These are phyloP conservation scores for Drosophila santomea DNA, from an alignment of 1,140 invertebrate genomes.

Conservation along the genomic window DNA sequence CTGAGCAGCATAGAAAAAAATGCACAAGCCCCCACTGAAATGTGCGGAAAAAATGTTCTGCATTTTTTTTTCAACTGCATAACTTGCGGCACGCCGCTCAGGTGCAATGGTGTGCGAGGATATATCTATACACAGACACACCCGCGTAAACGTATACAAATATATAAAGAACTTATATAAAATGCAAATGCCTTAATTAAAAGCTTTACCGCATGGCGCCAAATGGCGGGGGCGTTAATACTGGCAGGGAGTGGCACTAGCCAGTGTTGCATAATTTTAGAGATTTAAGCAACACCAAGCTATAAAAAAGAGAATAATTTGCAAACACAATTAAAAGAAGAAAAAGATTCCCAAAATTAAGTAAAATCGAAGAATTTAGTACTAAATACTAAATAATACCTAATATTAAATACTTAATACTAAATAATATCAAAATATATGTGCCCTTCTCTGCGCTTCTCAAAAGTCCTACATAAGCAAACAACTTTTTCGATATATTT, in stretches of 20 bases:
- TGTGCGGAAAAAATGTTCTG: conserved; percentile 14
- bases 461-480: no score
- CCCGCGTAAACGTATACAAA: conserved; percentile 2
- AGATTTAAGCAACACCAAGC: conserved; percentile 21
- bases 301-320: no score
- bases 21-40: conserved; percentile 27
- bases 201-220: conserved; percentile 71
- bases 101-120: conserved; percentile 38
- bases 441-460: no score
- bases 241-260: not conserved
- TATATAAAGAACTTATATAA: conserved; percentile 57
- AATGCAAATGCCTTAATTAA: conserved; percentile 82
- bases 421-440: no score
- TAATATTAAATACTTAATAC: no score
- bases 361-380: no score
- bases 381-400: no score
- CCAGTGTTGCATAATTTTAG: conserved; percentile 57
- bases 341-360: not conserved
- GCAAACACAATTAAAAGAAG: not conserved
- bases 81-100: conserved; percentile 72
- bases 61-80: conserved; percentile 64
- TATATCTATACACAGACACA: not conserved
- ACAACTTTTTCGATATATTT: no score
- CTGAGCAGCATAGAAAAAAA: not conserved
- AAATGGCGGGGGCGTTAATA: conserved; percentile 14